Evolutionary conservation across 1,140 invertebrate species (phyloP).

Genomic region (Panagrolaimus sp.): DNA sequence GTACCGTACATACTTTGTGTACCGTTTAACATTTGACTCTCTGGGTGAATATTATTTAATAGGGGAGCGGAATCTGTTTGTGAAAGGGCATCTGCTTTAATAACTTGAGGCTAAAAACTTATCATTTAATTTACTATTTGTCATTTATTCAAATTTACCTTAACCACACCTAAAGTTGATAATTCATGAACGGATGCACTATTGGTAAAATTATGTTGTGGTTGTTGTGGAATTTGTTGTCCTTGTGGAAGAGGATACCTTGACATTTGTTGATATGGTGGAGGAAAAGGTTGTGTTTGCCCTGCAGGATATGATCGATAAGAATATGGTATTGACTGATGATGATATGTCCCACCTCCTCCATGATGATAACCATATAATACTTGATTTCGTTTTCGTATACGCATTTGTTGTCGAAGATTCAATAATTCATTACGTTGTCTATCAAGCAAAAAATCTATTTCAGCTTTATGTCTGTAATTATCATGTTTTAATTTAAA

Average conservation of each 20-base stretch:
- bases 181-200: conserved; percentile 4
- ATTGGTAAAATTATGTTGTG: not conserved
- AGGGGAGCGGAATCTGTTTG: not conserved
- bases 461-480: conserved; percentile 33
- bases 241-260: not conserved
- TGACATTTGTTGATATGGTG: not conserved
- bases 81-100: not conserved
- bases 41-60: not conserved
- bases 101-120: not conserved
- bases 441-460: conserved; percentile 35
- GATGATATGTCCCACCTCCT: not conserved
- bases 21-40: not conserved
- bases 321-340: not conserved
- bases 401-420: conserved; percentile 28
- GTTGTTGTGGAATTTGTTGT: not conserved
- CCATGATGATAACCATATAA: conserved; percentile 3
- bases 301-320: not conserved
- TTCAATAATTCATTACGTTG: conserved; percentile 26
- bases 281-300: conserved; percentile 4
- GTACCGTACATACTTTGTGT: not conserved
- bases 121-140: not conserved
- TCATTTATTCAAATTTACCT: not conserved
- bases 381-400: not conserved
- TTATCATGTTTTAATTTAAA: not conserved
- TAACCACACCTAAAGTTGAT: not conserved